phyloP scores from a whole-genome alignment of 2,113 vertebrate species.

The Melierax canorus region DNA sequence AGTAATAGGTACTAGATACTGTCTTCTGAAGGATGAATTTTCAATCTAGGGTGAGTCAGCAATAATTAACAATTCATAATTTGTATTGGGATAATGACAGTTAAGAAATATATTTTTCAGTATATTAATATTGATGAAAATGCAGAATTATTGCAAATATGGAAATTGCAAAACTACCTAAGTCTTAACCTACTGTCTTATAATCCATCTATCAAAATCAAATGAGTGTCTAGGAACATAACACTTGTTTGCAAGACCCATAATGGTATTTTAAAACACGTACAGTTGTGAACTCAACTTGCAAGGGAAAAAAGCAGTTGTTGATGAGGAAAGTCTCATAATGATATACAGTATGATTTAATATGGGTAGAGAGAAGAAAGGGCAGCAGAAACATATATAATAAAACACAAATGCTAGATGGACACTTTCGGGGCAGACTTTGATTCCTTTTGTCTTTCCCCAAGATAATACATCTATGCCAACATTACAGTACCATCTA shows the following conservation, averaged over 20 bases:
- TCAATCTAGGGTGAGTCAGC: neutral
- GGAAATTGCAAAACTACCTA: neutral
- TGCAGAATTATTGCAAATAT: neutral
- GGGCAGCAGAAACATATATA: neutral
- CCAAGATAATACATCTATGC: neutral
- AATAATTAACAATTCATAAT: neutral
- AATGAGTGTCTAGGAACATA: neutral
- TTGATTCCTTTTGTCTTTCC: neutral
- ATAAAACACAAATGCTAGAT: neutral
- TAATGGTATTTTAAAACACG: neutral
- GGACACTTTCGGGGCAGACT: neutral
- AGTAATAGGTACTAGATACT: neutral
- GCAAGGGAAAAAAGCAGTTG: neutral
- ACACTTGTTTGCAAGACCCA: neutral
- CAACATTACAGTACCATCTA: neutral
- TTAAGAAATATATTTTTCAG: neutral
- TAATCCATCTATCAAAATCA: neutral
- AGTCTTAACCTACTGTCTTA: neutral
- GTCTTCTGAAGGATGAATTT: neutral
- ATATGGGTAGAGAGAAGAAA: neutral
- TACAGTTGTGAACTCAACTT: neutral
- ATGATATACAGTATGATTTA: neutral
- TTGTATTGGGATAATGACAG: neutral
- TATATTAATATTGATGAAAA: slow-evolving; percentile 7
- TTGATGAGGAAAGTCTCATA: neutral